Conservation (phyloP, 2,113 vertebrate species). For the Pachypanchax playfairii region DNA sequence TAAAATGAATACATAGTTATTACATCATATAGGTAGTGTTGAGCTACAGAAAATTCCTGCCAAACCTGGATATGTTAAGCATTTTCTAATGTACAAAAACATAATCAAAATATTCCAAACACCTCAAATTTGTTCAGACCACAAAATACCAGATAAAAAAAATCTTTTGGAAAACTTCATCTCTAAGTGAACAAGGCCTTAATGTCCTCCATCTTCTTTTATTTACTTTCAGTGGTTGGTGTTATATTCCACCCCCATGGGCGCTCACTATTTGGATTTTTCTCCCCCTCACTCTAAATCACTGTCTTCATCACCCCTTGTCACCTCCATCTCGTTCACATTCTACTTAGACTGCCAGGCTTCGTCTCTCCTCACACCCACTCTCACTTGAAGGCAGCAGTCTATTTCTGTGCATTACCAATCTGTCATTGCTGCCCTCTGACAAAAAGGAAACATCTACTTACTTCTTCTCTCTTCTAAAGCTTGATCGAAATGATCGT, state of each 20-base stretch:
- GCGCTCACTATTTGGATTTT: conserved; percentile 48
- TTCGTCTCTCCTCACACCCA: conserved; percentile 19
- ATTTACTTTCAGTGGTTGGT: conserved; percentile 10
- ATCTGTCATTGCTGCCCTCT: conserved; percentile 52
- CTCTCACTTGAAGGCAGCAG: conserved; percentile 28
- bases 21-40: too few species aligned
- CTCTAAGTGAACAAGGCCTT: conserved; percentile 23
- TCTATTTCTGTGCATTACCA: conserved; percentile 61
- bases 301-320: conserved; percentile 56
- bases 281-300: conserved; percentile 60
- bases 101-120: too few species aligned
- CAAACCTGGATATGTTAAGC: too few species aligned
- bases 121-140: too few species aligned
- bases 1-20: too few species aligned
- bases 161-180: conserved; percentile 37
- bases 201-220: conserved; percentile 12
- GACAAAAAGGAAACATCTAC: conserved; percentile 37
- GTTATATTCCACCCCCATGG: conserved; percentile 44
- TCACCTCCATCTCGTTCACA: conserved; percentile 42
- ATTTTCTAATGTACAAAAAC: too few species aligned
- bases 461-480: conserved; percentile 8
- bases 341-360: conserved; percentile 25
- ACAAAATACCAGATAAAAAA: too few species aligned
- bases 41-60: too few species aligned
- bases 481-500: conserved; percentile 2